Conservation (phyloP, 2,113 vertebrate genomes). For the Lagopus leucura region DNA sequence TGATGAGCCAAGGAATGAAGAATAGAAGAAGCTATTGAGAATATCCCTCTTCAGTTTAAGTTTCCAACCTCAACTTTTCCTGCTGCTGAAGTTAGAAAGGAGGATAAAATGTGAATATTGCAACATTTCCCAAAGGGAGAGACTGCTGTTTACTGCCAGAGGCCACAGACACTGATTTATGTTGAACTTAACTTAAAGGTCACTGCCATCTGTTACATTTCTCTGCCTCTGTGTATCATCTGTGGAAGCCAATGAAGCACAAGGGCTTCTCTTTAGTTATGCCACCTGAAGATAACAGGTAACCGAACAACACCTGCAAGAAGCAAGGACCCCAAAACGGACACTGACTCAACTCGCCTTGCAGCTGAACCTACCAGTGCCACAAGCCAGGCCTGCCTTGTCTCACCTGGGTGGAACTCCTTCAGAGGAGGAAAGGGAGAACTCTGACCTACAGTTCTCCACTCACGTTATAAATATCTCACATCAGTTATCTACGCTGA, state of each 20-base stretch:
- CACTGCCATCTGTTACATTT: background rate
- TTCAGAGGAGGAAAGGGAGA: accelerated
- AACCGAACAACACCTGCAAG: background rate
- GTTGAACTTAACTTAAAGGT: background rate
- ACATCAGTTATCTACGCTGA: background rate
- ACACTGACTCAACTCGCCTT: accelerated
- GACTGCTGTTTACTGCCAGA: background rate
- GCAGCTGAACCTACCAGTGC: background rate
- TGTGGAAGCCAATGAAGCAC: background rate
- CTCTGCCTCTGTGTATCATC: background rate
- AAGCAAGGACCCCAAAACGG: background rate
- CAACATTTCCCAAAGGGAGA: background rate
- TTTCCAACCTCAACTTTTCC: background rate
- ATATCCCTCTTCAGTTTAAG: background rate
- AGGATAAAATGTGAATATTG: background rate
- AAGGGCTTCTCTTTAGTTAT: background rate
- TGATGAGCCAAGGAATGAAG: background rate
- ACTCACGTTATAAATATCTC: background rate
- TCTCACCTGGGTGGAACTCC: background rate
- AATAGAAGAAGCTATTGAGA: background rate
- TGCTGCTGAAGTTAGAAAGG: background rate
- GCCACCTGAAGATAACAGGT: background rate
- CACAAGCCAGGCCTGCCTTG: background rate
- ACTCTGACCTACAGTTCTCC: background rate
- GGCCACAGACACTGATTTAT: background rate